Percentiles rank a stretch among this genome's conserved stretches.
Conservation (phyloP, 2,113 vertebrate species). For the Polypterus bichir region DNA sequence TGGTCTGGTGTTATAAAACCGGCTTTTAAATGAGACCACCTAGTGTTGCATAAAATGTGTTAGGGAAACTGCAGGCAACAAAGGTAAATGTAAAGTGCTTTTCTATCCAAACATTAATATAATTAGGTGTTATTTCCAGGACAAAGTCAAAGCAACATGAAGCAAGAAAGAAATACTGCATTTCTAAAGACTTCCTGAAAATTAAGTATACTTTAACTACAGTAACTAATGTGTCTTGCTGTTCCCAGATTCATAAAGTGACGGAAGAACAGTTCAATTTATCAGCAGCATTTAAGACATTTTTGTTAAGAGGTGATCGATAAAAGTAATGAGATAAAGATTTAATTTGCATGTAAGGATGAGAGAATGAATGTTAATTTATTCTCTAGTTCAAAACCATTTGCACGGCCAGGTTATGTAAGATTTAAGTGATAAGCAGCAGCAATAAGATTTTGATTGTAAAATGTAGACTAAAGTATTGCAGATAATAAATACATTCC, state of each 20-base stretch:
- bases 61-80: constrained; percentile 55
- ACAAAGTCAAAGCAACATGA: constrained; percentile 18
- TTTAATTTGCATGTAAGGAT: constrained; percentile 4
- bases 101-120: constrained; percentile 25
- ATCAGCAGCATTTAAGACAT: constrained; percentile 14
- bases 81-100: constrained; percentile 70
- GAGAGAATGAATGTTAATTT: constrained; percentile 13
- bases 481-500: constrained; percentile 82
- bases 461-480: constrained; percentile 49
- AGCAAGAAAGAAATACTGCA: constrained; percentile 32
- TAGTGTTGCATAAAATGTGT: no score
- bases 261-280: constrained; percentile 35
- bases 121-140: constrained; percentile 19
- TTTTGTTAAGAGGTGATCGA: constrained; percentile 3
- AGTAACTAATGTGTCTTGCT: constrained; percentile 36
- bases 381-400: constrained; percentile 20
- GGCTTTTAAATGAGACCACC: no score
- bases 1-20: no score
- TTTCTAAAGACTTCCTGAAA: constrained; percentile 28
- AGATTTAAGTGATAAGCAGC: constrained; percentile 53
- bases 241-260: constrained; percentile 32
- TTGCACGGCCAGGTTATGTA: constrained; percentile 13
- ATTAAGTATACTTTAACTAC: constrained; percentile 25
- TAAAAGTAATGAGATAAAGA: constrained; percentile 18
- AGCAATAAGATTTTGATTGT: constrained; percentile 45